Conservation (phyloP, 2,113 vertebrate genomes). For the Passerina amoena region DNA sequence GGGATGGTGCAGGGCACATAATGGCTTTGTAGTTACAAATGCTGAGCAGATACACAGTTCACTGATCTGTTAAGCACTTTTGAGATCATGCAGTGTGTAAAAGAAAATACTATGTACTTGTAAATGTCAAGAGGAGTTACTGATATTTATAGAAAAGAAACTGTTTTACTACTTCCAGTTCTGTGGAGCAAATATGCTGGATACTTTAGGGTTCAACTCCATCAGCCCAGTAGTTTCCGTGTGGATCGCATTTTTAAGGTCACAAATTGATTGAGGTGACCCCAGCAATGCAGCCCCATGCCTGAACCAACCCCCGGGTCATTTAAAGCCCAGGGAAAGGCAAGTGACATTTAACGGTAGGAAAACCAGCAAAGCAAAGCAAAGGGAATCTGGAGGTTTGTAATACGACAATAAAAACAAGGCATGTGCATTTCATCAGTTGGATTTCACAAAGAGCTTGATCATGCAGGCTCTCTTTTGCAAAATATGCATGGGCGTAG, state of each 20-base stretch:
- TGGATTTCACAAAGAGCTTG: conserved; percentile 1
- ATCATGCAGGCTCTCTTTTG: not conserved
- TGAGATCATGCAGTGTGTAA: conserved; percentile 41
- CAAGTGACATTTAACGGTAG: conserved; percentile 20
- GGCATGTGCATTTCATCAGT: not conserved
- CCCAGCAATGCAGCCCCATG: conserved; percentile 6
- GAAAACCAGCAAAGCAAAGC: not conserved
- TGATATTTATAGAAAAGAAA: conserved; percentile 75
- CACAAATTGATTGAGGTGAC: conserved; percentile 73
- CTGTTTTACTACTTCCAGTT: conserved; percentile 72
- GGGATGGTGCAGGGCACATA: not conserved
- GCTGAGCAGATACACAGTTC: conserved; percentile 37
- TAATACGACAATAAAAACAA: not conserved
- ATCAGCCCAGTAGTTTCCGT: conserved; percentile 26
- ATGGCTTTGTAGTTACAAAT: not conserved
- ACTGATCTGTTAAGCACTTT: conserved; percentile 41
- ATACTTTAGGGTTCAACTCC: conserved; percentile 65
- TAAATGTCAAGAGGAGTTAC: conserved; percentile 79
- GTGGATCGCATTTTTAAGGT: conserved; percentile 66
- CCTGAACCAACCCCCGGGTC: not conserved
- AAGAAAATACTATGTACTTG: conserved; percentile 62
- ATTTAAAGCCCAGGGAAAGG: conserved; percentile 28
- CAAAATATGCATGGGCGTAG: not conserved
- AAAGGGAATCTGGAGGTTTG: not conserved
- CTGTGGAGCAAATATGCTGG: conserved; percentile 50